Base-by-base conservation (phyloP, 2,797 vertebrate species). In the Syndactyla subalaris region DNA sequence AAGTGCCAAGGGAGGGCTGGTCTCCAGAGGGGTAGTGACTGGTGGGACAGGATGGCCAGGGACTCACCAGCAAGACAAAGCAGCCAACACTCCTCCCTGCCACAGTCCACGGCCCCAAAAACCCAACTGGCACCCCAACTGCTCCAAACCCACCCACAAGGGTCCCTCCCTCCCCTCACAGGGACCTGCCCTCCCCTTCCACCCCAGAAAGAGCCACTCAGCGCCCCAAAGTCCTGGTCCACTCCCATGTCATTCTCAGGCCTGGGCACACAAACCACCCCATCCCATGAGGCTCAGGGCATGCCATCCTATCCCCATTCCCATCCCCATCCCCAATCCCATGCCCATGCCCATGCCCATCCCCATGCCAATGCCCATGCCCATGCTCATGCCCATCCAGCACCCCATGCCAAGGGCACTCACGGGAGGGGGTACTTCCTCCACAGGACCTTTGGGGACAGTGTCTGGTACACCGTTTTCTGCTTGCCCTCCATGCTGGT, bases 381-480 rank as follows among this genome's bases (percentile, higher is more conserved):
- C 39, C 39, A 41, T 41, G 39, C 39, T 6, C 39, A 39, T 5
- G 43, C 20, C 20, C 30, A 1, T 3, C 27, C 75, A 26, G 48
- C 19, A 7, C 19, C 61, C 61, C 14, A 7, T 32, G 29, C 12
- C 75, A 49, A 24, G 57, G 62, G 57, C 36, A 98, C 98, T 98
- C 97, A 98, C 98, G 98, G 98, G n/a, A 98, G 96, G 0, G 98
- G 97, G 92, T 98, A 98, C 63, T 98, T 98, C 96, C 97, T 98
- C 98, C 98, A 98, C 18, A 98, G 96, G 59, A 98, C 93, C 96
- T 98, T 98, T 92, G 98, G 97, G 1, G 98, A 95, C 85, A 98
- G 96, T 0, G 98, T 98, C 97, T 98, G 98, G 96, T 98, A 98
- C 41, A 98, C 98, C 0, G 97, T 98, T 95, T 98, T 98, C 75